Percentiles rank a stretch among this genome's conserved stretches.
phyloP scores from a whole-genome alignment of 2,888 invertebrate species.

The Cheilosia scutellata region DNA sequence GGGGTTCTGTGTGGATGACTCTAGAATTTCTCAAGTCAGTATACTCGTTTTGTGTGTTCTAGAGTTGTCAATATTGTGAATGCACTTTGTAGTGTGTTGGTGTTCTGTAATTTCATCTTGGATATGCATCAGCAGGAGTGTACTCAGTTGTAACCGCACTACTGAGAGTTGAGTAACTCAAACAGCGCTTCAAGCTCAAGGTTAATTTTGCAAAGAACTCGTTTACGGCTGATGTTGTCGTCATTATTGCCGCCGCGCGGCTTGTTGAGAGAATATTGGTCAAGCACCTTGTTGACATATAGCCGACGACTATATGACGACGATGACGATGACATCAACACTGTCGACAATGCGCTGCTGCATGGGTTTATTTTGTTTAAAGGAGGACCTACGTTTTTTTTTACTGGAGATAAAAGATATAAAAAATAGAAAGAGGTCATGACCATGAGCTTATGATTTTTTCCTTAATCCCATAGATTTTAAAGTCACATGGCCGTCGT shows the following conservation, averaged over 20 bases:
- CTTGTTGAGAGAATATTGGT: constrained; percentile 64
- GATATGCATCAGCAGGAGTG: constrained; percentile 62
- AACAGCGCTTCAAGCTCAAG: constrained; percentile 71
- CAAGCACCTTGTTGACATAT: constrained; percentile 71
- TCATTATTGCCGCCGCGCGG: neutral
- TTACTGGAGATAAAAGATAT: too few relatives aligned
- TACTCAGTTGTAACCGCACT: constrained; percentile 62
- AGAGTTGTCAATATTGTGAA: constrained; percentile 67
- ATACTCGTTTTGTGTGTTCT: constrained; percentile 22
- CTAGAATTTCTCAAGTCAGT: constrained; percentile 21
- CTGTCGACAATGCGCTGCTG: neutral
- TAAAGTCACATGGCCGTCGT: too few relatives aligned
- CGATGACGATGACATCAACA: neutral
- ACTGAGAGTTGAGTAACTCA: constrained; percentile 40
- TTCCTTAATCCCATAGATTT: too few relatives aligned
- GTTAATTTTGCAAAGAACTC: constrained; percentile 68
- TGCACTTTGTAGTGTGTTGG: constrained; percentile 50
- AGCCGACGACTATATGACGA: constrained; percentile 15
- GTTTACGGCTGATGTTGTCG: constrained; percentile 39
- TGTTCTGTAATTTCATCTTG: constrained; percentile 66
- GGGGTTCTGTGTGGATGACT: constrained; percentile 40
- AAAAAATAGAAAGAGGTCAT: too few relatives aligned
- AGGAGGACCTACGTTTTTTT: too few relatives aligned
- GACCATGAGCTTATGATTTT: too few relatives aligned
- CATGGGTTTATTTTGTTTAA: constrained; percentile 5